These are phyloP conservation scores for Montipora capitata DNA, from an alignment of 92 coral and sea anemone genomes.

Conservation along the genomic window DNA sequence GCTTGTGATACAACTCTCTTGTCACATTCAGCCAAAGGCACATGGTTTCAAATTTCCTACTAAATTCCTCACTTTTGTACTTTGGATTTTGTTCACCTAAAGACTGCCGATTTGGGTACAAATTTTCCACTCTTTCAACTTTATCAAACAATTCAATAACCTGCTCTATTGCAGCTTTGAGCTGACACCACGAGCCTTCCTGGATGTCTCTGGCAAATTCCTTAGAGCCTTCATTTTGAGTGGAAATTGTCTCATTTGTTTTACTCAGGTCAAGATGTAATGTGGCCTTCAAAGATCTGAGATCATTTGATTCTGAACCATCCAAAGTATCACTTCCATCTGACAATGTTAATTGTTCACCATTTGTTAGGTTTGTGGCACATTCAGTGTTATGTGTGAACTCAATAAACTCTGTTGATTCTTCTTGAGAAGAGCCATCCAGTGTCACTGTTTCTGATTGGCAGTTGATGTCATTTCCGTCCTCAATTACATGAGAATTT, in stretches of 20 bases:
- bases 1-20: slow-evolving; percentile 88
- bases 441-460: background rate
- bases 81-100: slow-evolving; percentile 82
- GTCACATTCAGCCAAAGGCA: slow-evolving; percentile 90
- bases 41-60: slow-evolving; percentile 82
- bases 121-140: slow-evolving; percentile 85
- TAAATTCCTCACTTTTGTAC: slow-evolving; percentile 80
- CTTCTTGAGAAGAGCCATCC: background rate
- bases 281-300: background rate
- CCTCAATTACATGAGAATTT: background rate
- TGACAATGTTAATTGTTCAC: slow-evolving; percentile 7
- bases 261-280: slow-evolving; percentile 24
- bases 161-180: slow-evolving; percentile 76
- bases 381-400: background rate
- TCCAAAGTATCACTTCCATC: background rate
- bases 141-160: slow-evolving; percentile 78
- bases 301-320: background rate
- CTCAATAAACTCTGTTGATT: background rate
- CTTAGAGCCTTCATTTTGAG: background rate
- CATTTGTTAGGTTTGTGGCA: background rate
- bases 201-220: background rate
- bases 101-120: slow-evolving; percentile 89
- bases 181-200: slow-evolving; percentile 17
- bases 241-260: background rate
- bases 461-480: background rate